Evolutionary conservation across 2,888 invertebrate genomes (phyloP).

Genomic region (Tigriopus californicus): DNA sequence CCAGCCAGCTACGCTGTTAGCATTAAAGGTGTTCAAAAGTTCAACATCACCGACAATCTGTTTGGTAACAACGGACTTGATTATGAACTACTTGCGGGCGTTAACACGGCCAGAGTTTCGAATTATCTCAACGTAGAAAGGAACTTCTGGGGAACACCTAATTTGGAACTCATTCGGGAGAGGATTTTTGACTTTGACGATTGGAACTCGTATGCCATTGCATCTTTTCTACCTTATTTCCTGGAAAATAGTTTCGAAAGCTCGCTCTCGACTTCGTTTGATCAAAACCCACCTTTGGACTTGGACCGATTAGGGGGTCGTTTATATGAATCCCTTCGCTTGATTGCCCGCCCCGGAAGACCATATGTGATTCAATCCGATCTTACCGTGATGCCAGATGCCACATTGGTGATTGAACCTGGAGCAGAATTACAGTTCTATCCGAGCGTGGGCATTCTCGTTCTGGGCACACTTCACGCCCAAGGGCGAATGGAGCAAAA

Average conservation of each 20-base stretch:
- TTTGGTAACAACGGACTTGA: conserved; percentile 56
- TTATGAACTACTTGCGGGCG: conserved; percentile 78
- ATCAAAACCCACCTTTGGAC: conserved; percentile 29
- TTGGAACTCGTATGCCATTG: conserved; percentile 95
- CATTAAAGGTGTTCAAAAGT: conserved; percentile 83
- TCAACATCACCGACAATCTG: conserved; percentile 69
- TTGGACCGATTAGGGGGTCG: conserved; percentile 53
- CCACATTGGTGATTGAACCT: conserved; percentile 61
- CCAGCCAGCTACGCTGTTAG: conserved; percentile 66
- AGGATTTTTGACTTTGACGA: conserved; percentile 95
- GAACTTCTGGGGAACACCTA: conserved; percentile 88
- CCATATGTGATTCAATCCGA: conserved; percentile 71
- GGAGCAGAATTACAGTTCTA: conserved; percentile 83
- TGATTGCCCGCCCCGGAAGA: conserved; percentile 25
- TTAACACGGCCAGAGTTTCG: conserved; percentile 59
- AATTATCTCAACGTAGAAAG: conserved; percentile 68
- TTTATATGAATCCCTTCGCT: conserved; percentile 40
- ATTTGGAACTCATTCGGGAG: conserved; percentile 50
- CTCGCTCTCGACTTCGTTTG: conserved; percentile 5
- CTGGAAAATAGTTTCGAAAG: conserved; percentile 49
- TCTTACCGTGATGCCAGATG: conserved; percentile 89
- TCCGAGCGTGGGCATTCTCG: conserved; percentile 85
- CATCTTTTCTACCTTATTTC: conserved; percentile 70
- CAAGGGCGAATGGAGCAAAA: conserved; percentile 38
- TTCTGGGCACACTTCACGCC: conserved; percentile 72